phyloP scores from a whole-genome alignment of 2,113 vertebrate genomes.

The Phyllopteryx taeniolatus region DNA sequence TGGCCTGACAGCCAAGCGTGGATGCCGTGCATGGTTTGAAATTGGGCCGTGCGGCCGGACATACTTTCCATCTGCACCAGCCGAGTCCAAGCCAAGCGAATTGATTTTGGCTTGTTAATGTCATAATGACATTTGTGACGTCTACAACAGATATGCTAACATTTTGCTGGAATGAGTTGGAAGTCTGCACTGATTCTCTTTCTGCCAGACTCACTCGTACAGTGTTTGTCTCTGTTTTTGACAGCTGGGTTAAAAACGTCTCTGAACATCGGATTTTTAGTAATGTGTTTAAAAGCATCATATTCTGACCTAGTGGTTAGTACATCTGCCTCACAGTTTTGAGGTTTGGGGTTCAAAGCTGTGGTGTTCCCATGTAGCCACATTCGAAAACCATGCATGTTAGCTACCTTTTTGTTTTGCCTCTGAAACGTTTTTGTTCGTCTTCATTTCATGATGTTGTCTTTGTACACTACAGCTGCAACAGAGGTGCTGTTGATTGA shows the following conservation, averaged over 20 bases:
- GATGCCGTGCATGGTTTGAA: slow-evolving; percentile 19
- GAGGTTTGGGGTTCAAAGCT: not conserved
- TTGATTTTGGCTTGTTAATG: slow-evolving; percentile 3
- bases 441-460: not conserved
- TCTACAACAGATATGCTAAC: slow-evolving; percentile 2
- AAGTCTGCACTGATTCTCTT: not conserved
- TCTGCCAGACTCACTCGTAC: not conserved
- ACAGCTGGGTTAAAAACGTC: not conserved
- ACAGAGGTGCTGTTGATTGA: not conserved
- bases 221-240: not conserved
- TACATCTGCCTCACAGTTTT: not conserved
- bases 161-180: not conserved
- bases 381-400: too few species aligned
- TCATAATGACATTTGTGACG: slow-evolving; percentile 1
- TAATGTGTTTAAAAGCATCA: not conserved
- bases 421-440: too few species aligned
- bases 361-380: too few species aligned
- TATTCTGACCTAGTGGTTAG: not conserved
- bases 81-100: slow-evolving; percentile 7
- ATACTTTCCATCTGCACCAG: slow-evolving; percentile 14
- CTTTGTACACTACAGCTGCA: not conserved
- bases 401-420: too few species aligned
- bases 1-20: slow-evolving; percentile 22
- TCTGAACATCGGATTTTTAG: not conserved
- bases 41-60: slow-evolving; percentile 10